Evolutionary conservation across 2,797 vertebrate species (phyloP).

Genomic region (Apodemus agrarius): DNA sequence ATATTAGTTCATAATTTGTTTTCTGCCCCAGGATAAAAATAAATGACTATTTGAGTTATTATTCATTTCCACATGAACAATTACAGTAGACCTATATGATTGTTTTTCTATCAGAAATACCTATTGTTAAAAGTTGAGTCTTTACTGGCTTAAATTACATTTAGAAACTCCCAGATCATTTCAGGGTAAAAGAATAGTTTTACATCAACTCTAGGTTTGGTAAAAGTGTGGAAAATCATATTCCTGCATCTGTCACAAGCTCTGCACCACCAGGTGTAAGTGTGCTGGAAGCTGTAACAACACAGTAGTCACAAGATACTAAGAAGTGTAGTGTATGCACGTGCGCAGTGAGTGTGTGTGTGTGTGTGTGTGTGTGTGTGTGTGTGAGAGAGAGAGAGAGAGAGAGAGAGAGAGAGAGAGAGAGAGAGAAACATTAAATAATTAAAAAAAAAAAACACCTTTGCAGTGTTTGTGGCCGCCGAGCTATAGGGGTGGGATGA

Average conservation of each 20-base stretch:
- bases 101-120: not conserved
- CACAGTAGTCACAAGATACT: not conserved
- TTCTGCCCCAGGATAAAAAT: not conserved
- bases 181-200: not conserved
- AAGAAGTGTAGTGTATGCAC: not conserved
- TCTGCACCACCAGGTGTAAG: not conserved
- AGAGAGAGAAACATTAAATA: no score
- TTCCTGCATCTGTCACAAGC: not conserved
- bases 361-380: no score
- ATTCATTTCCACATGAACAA: not conserved
- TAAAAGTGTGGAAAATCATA: not conserved
- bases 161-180: conserved; percentile 15
- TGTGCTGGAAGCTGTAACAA: not conserved
- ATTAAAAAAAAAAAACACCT: not conserved
- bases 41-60: not conserved
- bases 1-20: not conserved
- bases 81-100: not conserved
- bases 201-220: not conserved
- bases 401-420: no score
- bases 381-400: no score
- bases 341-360: no score
- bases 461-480: not conserved
- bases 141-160: not conserved
- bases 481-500: not conserved
- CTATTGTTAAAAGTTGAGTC: not conserved